These are phyloP conservation scores for Timema podura DNA, from an alignment of 2,888 invertebrate genomes.

Conservation along the genomic window DNA sequence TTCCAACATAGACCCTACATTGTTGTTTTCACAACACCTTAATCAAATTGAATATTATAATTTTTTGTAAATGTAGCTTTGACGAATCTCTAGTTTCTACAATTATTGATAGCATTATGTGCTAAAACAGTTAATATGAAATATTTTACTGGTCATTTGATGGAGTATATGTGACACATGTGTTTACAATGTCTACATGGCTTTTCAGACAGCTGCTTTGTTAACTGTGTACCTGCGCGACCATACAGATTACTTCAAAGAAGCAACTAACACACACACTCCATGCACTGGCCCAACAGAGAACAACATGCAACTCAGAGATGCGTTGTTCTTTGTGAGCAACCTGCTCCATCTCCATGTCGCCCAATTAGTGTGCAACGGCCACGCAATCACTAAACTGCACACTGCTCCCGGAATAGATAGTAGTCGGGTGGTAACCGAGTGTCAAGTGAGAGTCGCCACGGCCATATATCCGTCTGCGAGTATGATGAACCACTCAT, in stretches of 20 bases:
- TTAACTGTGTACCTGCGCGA: slow-evolving; percentile 60
- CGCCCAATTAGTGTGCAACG: slow-evolving; percentile 78
- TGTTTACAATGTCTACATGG: too few species aligned
- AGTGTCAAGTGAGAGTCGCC: slow-evolving; percentile 54
- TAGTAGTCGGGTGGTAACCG: slow-evolving; percentile 30
- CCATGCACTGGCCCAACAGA: background rate
- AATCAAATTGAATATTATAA: too few species aligned
- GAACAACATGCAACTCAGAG: slow-evolving; percentile 30
- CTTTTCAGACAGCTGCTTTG: slow-evolving; percentile 60
- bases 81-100: too few species aligned
- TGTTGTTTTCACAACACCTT: too few species aligned
- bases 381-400: slow-evolving; percentile 58
- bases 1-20: too few species aligned
- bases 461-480: slow-evolving; percentile 82
- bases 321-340: slow-evolving; percentile 45
- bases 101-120: too few species aligned
- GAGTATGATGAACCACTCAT: slow-evolving; percentile 91
- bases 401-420: background rate
- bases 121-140: too few species aligned
- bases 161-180: too few species aligned
- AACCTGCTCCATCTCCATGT: slow-evolving; percentile 69
- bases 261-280: background rate
- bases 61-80: too few species aligned
- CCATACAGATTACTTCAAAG: slow-evolving; percentile 61
- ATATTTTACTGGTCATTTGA: too few species aligned